Conservation (phyloP, 2,888 invertebrate species). For the Drosophila pseudotakahashii region DNA sequence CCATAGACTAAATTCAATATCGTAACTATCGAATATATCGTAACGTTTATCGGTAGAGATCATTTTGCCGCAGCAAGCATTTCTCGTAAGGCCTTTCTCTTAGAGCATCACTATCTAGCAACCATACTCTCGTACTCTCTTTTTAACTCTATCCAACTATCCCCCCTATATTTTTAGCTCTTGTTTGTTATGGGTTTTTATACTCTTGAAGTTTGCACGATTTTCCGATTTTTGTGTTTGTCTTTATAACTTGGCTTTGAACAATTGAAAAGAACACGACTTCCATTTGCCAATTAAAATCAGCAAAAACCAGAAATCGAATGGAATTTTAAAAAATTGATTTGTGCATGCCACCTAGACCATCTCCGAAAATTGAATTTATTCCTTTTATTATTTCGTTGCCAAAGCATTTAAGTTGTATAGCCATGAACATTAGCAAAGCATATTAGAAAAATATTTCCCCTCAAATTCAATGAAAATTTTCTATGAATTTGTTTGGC, state of each 20-base stretch:
- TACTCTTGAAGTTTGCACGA: conserved; percentile 33
- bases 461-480: conserved; percentile 22
- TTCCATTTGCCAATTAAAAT: conserved; percentile 36
- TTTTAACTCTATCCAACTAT: conserved; percentile 17
- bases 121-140: conserved; percentile 41
- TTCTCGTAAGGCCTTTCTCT: conserved; percentile 62
- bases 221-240: conserved; percentile 25
- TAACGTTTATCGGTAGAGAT: conserved; percentile 58
- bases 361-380: conserved; percentile 2
- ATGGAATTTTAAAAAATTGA: conserved; percentile 36
- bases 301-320: conserved; percentile 23
- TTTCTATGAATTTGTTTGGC: conserved; percentile 7
- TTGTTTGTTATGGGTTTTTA: conserved; percentile 11
- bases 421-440: conserved; percentile 25
- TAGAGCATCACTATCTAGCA: conserved; percentile 53
- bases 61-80: conserved; percentile 61
- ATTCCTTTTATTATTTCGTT: conserved; percentile 19
- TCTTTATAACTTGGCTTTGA: conserved; percentile 14
- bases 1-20: conserved; percentile 60
- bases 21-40: conserved; percentile 35
- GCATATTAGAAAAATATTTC: conserved; percentile 10
- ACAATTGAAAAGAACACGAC: conserved; percentile 4
- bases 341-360: conserved; percentile 34
- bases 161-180: conserved; percentile 12
- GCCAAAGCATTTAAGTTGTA: conserved; percentile 12